Conservation (phyloP, 2,888 invertebrate genomes). For the Perizoma affinitatum region DNA sequence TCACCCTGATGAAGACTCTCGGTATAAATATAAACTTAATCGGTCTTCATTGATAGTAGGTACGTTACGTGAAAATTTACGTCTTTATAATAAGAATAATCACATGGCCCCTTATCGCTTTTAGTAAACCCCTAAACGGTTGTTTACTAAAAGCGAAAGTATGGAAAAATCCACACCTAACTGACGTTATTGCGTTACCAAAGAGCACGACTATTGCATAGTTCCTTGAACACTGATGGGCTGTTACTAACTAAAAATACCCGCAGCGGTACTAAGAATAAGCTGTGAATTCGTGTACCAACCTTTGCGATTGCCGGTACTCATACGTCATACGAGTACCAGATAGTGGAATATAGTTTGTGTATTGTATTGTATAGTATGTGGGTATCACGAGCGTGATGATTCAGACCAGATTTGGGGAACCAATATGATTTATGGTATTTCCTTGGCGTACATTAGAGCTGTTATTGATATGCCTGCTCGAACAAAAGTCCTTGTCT, state of each 20-base stretch:
- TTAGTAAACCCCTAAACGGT: no score
- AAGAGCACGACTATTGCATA: not conserved
- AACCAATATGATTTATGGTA: constrained; percentile 1
- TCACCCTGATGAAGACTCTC: no score
- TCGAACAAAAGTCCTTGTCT: not conserved
- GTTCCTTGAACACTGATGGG: not conserved
- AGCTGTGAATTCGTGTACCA: not conserved
- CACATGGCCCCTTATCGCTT: no score
- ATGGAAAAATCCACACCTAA: not conserved
- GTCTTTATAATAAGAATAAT: no score
- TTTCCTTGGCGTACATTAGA: not conserved
- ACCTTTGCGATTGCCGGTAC: not conserved
- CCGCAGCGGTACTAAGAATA: not conserved
- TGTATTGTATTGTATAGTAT: not conserved
- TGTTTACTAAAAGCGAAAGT: no score
- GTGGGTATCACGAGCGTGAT: not conserved
- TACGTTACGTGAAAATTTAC: no score
- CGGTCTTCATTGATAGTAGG: no score
- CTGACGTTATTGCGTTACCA: not conserved
- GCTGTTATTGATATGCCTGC: not conserved
- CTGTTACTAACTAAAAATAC: not conserved
- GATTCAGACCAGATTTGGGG: constrained; percentile 5
- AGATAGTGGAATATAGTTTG: not conserved
- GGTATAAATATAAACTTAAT: no score
- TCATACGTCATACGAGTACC: not conserved